Evolutionary conservation across 2,797 vertebrate species (phyloP), one percentile per base, ranked within the genome.

Genomic region (Mallotus villosus): DNA sequence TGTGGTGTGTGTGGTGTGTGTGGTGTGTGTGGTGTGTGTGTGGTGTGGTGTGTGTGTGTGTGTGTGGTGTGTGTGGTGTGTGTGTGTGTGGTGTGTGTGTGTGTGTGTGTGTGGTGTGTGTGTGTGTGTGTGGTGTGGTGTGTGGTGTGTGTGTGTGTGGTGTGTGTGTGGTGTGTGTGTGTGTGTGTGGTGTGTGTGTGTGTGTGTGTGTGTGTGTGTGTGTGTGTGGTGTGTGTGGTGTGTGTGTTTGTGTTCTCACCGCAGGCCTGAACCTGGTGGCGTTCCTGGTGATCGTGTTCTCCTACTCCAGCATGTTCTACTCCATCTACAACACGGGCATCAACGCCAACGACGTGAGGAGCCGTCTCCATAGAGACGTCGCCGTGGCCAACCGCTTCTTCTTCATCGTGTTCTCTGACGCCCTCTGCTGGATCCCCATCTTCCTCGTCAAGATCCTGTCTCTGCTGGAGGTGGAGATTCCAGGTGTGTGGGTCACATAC

Each of bases 351-450:
- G 89, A 95, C 74, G 34, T 92, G 79, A 91, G 86, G 68, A 94
- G 81, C 84, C 81, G 89, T 21, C 86, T 94, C 63, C 82, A 87
- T 84, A 91, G 79, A 74, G 94, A 94, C 3, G 90, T 91, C 64
- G 91, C 89, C 0, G 80, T 95, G 70, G 92, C 91, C 76, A 94
- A 90, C 70, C 73, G 74, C n/a, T 94, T 95, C 82, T 96, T 96
- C 86, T 94, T 94, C 82, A 94, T 93, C 2, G 93, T 95, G 88
- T 93, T 96, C 92, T 95, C 95, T 87, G 94, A 96, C 70, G 95
- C 95, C 92, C 95, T 95, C 94, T 96, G 94, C 92, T 98, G 97
- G 95, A 95, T 96, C 73, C 85, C 85, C 9, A 92, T 94, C 80
- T 95, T 95, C 86, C 72, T 95, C 41, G 87, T 92, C 77, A 93